Conservation (phyloP, 2,888 invertebrate species). For the Hydriomena furcata region DNA sequence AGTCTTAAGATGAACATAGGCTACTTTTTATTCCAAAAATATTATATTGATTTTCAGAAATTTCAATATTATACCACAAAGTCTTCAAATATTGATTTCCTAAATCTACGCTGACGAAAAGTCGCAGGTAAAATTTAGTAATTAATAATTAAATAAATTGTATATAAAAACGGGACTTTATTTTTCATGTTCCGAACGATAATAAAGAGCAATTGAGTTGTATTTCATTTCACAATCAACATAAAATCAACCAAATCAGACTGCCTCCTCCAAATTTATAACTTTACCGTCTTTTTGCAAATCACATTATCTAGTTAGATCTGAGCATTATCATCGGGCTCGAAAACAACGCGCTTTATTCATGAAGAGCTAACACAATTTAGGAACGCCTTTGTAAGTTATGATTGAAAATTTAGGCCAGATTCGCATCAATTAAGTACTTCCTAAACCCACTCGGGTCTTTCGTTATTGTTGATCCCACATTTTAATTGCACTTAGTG, state of each 20-base stretch:
- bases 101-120: too few species aligned
- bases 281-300: conserved; percentile 35
- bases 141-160: too few species aligned
- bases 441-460: not conserved
- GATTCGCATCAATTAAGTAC: conserved; percentile 8
- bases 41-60: too few species aligned
- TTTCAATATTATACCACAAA: too few species aligned
- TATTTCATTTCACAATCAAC: conserved; percentile 3
- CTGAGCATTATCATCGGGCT: conserved; percentile 45
- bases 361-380: conserved; percentile 41
- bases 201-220: not conserved
- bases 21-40: too few species aligned
- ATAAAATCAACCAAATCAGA: conserved; percentile 23
- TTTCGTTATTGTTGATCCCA: not conserved
- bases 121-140: too few species aligned
- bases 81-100: too few species aligned
- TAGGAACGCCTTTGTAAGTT: conserved; percentile 33
- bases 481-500: too few species aligned
- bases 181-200: too few species aligned
- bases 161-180: too few species aligned
- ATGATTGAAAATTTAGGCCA: conserved; percentile 10
- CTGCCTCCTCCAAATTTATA: conserved; percentile 30
- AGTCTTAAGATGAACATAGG: too few species aligned
- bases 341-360: conserved; percentile 42
- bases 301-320: conserved; percentile 56